A percentile compares a stretch with the other conserved stretches of the same genome.
Evolutionary conservation across 2,888 invertebrate species (phyloP).

Genomic region (Acrobasis repandana): DNA sequence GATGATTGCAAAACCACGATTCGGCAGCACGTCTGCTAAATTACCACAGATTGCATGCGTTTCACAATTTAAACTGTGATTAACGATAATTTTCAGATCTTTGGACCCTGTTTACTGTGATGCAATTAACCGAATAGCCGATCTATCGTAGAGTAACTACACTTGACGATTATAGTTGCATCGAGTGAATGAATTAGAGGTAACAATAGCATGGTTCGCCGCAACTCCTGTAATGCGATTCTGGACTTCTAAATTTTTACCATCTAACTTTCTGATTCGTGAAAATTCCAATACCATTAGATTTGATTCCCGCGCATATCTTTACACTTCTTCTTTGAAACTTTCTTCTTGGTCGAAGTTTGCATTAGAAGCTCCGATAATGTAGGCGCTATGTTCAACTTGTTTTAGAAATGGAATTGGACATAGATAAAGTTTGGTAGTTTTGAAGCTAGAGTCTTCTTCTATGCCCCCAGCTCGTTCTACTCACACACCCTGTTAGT

Average conservation of each 20-base stretch:
- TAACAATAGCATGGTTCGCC: slow-evolving; percentile 61
- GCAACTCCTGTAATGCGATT: slow-evolving; percentile 41
- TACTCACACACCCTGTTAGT: slow-evolving; percentile 60
- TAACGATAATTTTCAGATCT: slow-evolving; percentile 30
- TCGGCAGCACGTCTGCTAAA: slow-evolving; percentile 60
- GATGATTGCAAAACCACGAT: slow-evolving; percentile 54
- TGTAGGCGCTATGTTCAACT: slow-evolving; percentile 78
- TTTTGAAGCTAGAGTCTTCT: slow-evolving; percentile 78
- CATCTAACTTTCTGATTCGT: slow-evolving; percentile 72
- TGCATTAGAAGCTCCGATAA: slow-evolving; percentile 78
- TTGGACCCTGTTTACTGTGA: slow-evolving; percentile 38
- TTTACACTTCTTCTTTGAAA: slow-evolving; percentile 73
- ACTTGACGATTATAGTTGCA: slow-evolving; percentile 45
- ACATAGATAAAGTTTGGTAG: slow-evolving; percentile 74
- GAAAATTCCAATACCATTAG: slow-evolving; percentile 77
- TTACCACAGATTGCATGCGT: slow-evolving; percentile 72
- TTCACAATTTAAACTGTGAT: slow-evolving; percentile 50
- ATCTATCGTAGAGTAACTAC: slow-evolving; percentile 35
- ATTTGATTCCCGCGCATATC: slow-evolving; percentile 74
- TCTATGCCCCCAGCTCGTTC: slow-evolving; percentile 63
- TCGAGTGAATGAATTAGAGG: slow-evolving; percentile 64
- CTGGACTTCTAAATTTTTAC: slow-evolving; percentile 53
- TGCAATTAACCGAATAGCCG: slow-evolving; percentile 35
- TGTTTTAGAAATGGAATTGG: slow-evolving; percentile 76
- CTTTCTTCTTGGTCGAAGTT: slow-evolving; percentile 76